phyloP scores from a whole-genome alignment of 2,113 vertebrate genomes.

The Antechinus stuartii region DNA sequence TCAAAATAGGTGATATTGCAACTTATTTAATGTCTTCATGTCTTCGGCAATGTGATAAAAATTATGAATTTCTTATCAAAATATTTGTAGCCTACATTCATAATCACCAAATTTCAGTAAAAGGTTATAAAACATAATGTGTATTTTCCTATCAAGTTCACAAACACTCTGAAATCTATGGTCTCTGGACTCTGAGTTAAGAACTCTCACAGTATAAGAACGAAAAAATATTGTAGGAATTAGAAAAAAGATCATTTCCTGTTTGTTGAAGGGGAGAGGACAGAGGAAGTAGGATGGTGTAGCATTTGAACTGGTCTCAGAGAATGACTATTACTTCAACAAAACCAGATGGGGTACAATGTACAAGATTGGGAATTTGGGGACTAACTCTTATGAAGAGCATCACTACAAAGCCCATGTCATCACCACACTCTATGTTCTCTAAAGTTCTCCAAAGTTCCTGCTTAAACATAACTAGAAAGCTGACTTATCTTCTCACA shows the following conservation, averaged over 20 bases:
- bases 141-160: not conserved
- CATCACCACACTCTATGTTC: not conserved
- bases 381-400: not conserved
- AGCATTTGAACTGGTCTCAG: not conserved
- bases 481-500: not conserved
- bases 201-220: not conserved
- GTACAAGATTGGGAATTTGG: not conserved
- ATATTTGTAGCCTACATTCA: not conserved
- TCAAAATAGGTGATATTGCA: not conserved
- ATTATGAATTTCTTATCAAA: not conserved
- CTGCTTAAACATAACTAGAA: not conserved
- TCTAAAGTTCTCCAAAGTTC: not conserved
- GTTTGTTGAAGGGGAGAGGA: not conserved
- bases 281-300: not conserved
- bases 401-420: not conserved
- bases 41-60: not conserved
- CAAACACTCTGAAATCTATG: not conserved
- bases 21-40: not conserved
- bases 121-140: not conserved
- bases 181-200: not conserved
- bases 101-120: not conserved
- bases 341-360: not conserved
- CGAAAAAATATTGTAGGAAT: not conserved
- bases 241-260: not conserved
- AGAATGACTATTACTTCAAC: not conserved